A percentile compares a stretch with the other conserved stretches of the same genome.
These are phyloP conservation scores for Drosophila willistoni DNA, from an alignment of 1,140 invertebrate species.

Conservation along the genomic window DNA sequence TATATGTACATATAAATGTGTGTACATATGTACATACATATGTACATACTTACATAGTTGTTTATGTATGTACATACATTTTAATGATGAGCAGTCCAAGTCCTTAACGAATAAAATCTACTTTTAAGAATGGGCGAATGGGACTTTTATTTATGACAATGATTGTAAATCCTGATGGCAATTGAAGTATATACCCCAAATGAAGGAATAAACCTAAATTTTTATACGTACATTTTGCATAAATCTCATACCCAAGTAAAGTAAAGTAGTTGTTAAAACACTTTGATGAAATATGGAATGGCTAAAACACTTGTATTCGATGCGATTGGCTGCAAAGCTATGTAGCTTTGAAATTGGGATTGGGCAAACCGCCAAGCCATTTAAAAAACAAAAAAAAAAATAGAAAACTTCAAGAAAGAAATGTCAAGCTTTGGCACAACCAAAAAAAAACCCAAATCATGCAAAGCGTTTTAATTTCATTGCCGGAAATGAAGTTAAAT, in stretches of 20 bases:
- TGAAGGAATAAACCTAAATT: background rate
- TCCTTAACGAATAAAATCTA: background rate
- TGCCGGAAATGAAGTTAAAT: constrained; percentile 17
- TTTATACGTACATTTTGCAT: too few relatives aligned
- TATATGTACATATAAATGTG: constrained; percentile 2
- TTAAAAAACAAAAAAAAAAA: background rate
- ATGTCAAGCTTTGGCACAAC: background rate
- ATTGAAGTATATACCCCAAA: background rate
- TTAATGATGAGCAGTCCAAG: constrained; percentile 7
- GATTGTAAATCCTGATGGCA: background rate
- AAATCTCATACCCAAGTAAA: background rate
- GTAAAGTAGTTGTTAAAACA: too few relatives aligned
- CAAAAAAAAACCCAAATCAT: constrained; percentile 16
- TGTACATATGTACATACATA: background rate
- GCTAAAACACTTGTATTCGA: background rate
- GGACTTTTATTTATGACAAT: constrained; percentile 10
- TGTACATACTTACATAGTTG: background rate
- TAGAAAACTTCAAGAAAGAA: background rate
- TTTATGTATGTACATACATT: constrained; percentile 8
- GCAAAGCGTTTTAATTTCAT: constrained; percentile 18
- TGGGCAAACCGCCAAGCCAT: constrained; percentile 4
- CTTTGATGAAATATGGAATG: background rate
- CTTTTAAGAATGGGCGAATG: constrained; percentile 1
- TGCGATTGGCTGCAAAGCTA: too few relatives aligned
- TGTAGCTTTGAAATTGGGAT: background rate